phyloP scores from a whole-genome alignment of 2,888 invertebrate species.

The Entomobrya multifasciata region DNA sequence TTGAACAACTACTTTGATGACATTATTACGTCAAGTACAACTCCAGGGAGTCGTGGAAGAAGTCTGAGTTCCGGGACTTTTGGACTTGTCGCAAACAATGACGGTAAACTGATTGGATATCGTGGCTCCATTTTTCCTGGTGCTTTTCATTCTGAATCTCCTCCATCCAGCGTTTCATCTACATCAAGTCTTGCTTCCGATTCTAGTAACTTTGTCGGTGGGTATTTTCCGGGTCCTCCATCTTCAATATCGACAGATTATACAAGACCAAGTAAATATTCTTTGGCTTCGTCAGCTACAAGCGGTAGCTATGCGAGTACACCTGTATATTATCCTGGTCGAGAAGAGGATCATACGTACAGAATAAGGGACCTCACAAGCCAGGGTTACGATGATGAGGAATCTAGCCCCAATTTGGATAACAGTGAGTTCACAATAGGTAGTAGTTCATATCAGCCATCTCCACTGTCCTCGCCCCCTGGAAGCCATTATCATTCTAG shows the following conservation, averaged over 20 bases:
- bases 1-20: constrained; percentile 56
- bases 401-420: constrained; percentile 47
- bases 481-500: constrained; percentile 34
- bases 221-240: constrained; percentile 48
- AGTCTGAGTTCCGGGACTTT: constrained; percentile 22
- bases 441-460: constrained; percentile 50
- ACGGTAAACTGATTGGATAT: constrained; percentile 67
- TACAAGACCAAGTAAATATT: constrained; percentile 31
- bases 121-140: constrained; percentile 58
- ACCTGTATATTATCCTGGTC: constrained; percentile 62
- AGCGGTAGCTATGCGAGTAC: constrained; percentile 56
- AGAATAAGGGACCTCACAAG: constrained; percentile 64
- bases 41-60: constrained; percentile 50
- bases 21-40: constrained; percentile 21
- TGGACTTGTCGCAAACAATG: constrained; percentile 63
- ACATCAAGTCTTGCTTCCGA: constrained; percentile 33
- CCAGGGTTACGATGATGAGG: constrained; percentile 65
- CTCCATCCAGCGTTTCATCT: background rate
- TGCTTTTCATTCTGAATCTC: constrained; percentile 40
- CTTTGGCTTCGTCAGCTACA: constrained; percentile 37
- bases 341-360: constrained; percentile 65
- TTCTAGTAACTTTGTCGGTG: constrained; percentile 50
- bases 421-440: constrained; percentile 48
- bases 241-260: constrained; percentile 36
- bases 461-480: constrained; percentile 50